Evolutionary conservation across 2,888 invertebrate genomes (phyloP), one percentile per base, ranked within the genome.

Genomic region (Drosophila nr. fundita): DNA sequence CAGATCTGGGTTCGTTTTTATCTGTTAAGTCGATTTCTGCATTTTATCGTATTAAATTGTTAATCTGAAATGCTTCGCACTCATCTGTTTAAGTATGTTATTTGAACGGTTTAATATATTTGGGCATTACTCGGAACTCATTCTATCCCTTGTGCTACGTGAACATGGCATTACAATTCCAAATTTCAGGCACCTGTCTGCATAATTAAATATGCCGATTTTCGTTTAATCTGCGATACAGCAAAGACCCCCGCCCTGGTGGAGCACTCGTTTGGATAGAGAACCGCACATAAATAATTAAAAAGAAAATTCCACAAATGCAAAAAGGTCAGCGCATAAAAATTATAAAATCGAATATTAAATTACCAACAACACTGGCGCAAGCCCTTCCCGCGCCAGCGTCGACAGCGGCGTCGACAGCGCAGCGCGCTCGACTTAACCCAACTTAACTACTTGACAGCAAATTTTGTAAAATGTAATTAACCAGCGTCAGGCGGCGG

Each of bases 381-480:
- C 60, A 63, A 45, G 38, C 27, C 54, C 58, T 53, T 63, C 2
- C 49, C 27, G 10, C 58, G 52, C n/a, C 58, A 48, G 27, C 55
- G 61, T n/a, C 45, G 42, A 36, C 65, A n/a, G 52, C 36, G 53
- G 10, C 71, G 60, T 38, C 36, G 42, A n/a, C 76, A 52, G 81
- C 65, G 75, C 48, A 21, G 48, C 68, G 78, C 73, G 86, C 90
- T 90, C 83, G 90, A 89, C 90, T 89, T 90, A 90, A 89, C 88
- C 87, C 86, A 85, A 87, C 83, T 90, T 89, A 91, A 90, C 90
- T 92, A 83, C 91, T 90, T 91, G 91, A 92, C 91, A 90, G 92
- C 88, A 91, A 90, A 90, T 88, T 89, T 91, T 90, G 85, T 85
- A 91, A 91, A 92, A 91, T 92, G 91, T 91, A 91, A 92, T 92